A percentile compares a stretch with the other conserved stretches of the same genome.
These are phyloP conservation scores for Eupithecia tripunctaria DNA, from an alignment of 2,888 invertebrate genomes.

Conservation along the genomic window DNA sequence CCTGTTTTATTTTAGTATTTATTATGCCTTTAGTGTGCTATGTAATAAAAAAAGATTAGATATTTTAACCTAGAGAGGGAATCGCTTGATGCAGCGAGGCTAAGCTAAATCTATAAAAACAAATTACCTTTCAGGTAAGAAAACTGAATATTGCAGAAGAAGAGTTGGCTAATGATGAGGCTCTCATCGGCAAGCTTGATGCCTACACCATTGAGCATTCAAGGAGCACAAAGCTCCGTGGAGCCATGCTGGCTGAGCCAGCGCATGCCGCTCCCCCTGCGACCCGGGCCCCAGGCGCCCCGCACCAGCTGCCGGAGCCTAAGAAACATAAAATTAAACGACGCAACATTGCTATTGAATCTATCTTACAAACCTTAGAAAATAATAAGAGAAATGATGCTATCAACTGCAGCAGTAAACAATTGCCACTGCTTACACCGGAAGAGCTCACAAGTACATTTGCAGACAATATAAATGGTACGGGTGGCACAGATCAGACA, in stretches of 20 bases:
- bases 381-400: slow-evolving; percentile 14
- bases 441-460: slow-evolving; percentile 42
- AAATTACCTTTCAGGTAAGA: slow-evolving; percentile 54
- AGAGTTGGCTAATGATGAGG: slow-evolving; percentile 14
- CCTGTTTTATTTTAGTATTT: not conserved
- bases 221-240: not conserved
- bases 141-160: slow-evolving; percentile 40
- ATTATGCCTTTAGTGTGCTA: not conserved
- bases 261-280: not conserved
- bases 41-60: not conserved
- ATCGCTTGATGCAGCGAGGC: not conserved
- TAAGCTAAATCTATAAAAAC: not conserved
- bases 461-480: not conserved
- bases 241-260: not conserved
- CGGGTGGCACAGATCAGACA: not conserved
- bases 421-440: slow-evolving; percentile 48
- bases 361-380: slow-evolving; percentile 50
- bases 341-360: slow-evolving; percentile 61
- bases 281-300: not conserved
- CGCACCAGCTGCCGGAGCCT: not conserved
- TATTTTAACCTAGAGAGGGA: not conserved
- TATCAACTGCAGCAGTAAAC: not conserved
- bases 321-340: slow-evolving; percentile 42
- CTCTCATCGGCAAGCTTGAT: slow-evolving; percentile 39
- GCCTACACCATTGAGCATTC: slow-evolving; percentile 14